Base-by-base conservation (phyloP, 2,113 vertebrate species). In the Emydura subglobosa region DNA sequence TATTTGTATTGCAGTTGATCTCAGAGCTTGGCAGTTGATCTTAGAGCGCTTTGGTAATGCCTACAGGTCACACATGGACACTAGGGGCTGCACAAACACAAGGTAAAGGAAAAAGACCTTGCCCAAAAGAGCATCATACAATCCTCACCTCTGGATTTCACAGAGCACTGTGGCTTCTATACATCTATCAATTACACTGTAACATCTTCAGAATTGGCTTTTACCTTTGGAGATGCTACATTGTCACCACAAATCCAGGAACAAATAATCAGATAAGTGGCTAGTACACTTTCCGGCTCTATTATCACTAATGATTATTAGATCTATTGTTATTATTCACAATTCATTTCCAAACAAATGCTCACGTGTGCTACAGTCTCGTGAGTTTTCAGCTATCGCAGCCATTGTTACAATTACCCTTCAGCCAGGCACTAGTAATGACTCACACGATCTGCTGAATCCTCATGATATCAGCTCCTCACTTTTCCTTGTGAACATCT, bases 361-460 rank as follows among this genome's bases (percentile, higher is more conserved):
- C 4, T 65, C 61, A n/a, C 8, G 3, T n/a, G 61, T n/a, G 61
- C 61, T 51, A 51, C 10, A 51, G 13, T 14, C 50, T 51, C 13
- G 50, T 34, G 31, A 17, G 31, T 65, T 65, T 16, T 34, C 61
- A 16, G 16, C 31, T 31, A 17, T n/a, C 31, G 6, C 31, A 19
- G 61, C 14, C 61, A 65, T 34, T 17, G 31, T 17, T 16, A 7
- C 59, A 34, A 29, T 29, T 7, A 8, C 16, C 61, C 14, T 65
- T 27, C 16, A 19, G 31, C 29, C 7, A 1, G 7, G 61, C 31
- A 34, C 31, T 31, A 31, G 10, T 59, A 31, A 31, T 34, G 17
- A 53, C 76, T 49, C 12, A 34, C 1, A 0, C 2, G 0, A 2
- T 39, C 54, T 42, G 19, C 27, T 7, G 8, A 2, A 57, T 24